phyloP scores from a whole-genome alignment of 2,888 invertebrate species.

The Hofmannophila pseudospretella region DNA sequence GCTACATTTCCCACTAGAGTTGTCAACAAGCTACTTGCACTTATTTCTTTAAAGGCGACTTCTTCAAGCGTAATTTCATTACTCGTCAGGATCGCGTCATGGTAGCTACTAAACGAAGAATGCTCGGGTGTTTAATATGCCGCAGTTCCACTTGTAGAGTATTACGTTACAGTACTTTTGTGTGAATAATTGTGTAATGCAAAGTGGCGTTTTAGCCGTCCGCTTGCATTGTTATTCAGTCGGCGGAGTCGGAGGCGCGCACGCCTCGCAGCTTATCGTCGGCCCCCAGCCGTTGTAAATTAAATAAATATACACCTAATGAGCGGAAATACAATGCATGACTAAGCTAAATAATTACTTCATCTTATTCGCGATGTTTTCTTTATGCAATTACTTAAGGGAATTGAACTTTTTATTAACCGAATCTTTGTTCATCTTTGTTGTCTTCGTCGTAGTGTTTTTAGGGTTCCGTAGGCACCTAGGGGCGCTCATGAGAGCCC shows the following conservation, averaged over 20 bases:
- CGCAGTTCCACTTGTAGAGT: constrained; percentile 15
- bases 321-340: constrained; percentile 75
- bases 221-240: constrained; percentile 73
- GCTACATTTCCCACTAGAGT: constrained; percentile 27
- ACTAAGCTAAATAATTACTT: constrained; percentile 71
- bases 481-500: no score
- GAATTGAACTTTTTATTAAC: constrained; percentile 10
- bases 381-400: no score
- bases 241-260: constrained; percentile 59
- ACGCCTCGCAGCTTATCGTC: constrained; percentile 73
- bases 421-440: background rate
- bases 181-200: constrained; percentile 34
- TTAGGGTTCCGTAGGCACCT: no score
- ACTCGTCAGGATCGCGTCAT: constrained; percentile 36
- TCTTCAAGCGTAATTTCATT: constrained; percentile 43
- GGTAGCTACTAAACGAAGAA: constrained; percentile 22
- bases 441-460: no score
- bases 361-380: constrained; percentile 43
- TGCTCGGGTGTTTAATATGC: constrained; percentile 35
- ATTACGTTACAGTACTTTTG: constrained; percentile 23
- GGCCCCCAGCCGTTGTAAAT: constrained; percentile 73
- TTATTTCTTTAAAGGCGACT: constrained; percentile 28
- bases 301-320: constrained; percentile 77
- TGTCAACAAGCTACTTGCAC: constrained; percentile 22
- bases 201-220: constrained; percentile 58